phyloP scores from a whole-genome alignment of 2,113 vertebrate genomes.

The Cyanoliseus patagonus region DNA sequence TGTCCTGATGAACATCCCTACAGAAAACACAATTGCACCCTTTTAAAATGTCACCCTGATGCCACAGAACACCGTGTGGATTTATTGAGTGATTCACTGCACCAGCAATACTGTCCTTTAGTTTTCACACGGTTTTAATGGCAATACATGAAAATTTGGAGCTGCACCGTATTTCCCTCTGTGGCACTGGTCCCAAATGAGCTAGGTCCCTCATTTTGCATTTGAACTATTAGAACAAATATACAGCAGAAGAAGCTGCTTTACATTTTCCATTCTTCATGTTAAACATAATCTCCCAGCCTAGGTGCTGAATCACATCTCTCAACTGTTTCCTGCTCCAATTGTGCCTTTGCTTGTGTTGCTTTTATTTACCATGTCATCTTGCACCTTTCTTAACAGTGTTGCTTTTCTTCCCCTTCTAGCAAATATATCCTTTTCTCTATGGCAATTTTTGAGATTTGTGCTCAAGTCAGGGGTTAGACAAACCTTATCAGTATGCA shows the following conservation, averaged over 20 bases:
- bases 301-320: slow-evolving; percentile 33
- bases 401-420: slow-evolving; percentile 53
- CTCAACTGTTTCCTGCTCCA: slow-evolving; percentile 3
- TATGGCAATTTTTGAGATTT: slow-evolving; percentile 48
- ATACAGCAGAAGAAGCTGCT: background rate
- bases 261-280: background rate
- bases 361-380: slow-evolving; percentile 39
- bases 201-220: background rate
- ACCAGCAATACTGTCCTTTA: background rate
- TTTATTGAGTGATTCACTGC: background rate
- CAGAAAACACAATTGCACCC: background rate
- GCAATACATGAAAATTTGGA: background rate
- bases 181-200: background rate
- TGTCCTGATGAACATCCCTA: background rate
- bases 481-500: slow-evolving; percentile 42
- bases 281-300: slow-evolving; percentile 15
- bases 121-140: background rate
- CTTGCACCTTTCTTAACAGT: background rate
- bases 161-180: background rate
- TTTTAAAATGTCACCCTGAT: slow-evolving; percentile 15
- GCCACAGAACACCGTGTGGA: background rate
- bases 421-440: slow-evolving; percentile 29
- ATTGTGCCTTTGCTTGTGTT: slow-evolving; percentile 17
- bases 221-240: background rate
- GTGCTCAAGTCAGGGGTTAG: slow-evolving; percentile 54